A percentile compares a stretch with the other conserved stretches of the same genome.
Conservation (phyloP, 2,113 vertebrate species). For the Colossoma macropomum region DNA sequence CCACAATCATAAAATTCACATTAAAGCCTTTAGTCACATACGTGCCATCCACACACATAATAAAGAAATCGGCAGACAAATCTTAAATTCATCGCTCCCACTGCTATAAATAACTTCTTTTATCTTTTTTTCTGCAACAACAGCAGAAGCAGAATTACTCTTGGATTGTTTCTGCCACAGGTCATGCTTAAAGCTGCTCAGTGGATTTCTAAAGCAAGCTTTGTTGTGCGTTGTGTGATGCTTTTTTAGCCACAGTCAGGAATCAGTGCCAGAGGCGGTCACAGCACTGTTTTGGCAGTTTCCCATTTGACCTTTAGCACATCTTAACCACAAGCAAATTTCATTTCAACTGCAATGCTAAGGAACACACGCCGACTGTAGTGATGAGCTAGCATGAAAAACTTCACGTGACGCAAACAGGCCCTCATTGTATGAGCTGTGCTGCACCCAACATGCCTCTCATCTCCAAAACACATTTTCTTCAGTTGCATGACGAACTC, state of each 20-base stretch:
- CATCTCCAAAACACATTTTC: constrained; percentile 24
- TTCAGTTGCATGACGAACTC: neutral
- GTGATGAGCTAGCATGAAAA: neutral
- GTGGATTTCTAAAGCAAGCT: neutral
- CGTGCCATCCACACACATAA: neutral
- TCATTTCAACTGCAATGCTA: neutral
- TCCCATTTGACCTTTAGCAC: neutral
- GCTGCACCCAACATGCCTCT: neutral
- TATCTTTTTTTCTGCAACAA: neutral
- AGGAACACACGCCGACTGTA: neutral
- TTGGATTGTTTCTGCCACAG: neutral
- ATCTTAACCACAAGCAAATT: neutral
- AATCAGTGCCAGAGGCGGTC: neutral
- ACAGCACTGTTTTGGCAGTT: neutral
- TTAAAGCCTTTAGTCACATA: constrained; percentile 7
- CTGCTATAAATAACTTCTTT: neutral
- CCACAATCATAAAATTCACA: constrained; percentile 47
- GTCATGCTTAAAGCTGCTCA: neutral
- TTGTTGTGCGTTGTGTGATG: neutral
- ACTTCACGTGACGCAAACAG: neutral
- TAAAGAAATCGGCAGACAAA: neutral
- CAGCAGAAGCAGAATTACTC: neutral
- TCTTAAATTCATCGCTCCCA: neutral
- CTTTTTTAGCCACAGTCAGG: neutral
- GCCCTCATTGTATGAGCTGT: neutral